Conservation (phyloP, 2,888 invertebrate genomes). For the Nymphalis urticae region DNA sequence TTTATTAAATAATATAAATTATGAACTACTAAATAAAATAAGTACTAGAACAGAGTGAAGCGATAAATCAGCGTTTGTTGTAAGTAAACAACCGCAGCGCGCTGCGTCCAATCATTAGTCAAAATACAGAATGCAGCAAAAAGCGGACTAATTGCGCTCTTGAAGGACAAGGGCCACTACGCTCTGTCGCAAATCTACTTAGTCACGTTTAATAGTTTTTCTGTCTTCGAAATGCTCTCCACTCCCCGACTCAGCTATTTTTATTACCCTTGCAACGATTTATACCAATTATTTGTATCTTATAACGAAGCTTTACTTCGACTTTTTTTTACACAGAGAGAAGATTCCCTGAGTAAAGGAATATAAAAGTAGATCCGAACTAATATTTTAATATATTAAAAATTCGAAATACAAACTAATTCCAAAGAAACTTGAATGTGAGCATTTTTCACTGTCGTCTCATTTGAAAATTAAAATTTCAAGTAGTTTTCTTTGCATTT, state of each 20-base stretch:
- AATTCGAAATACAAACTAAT: slow-evolving; percentile 19
- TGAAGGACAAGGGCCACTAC: slow-evolving; percentile 76
- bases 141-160: slow-evolving; percentile 77
- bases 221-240: slow-evolving; percentile 55
- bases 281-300: slow-evolving; percentile 44
- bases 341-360: background rate
- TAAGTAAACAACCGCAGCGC: slow-evolving; percentile 69
- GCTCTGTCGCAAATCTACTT: slow-evolving; percentile 73
- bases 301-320: slow-evolving; percentile 26
- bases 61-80: slow-evolving; percentile 73
- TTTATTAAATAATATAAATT: slow-evolving; percentile 30
- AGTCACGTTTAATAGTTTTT: slow-evolving; percentile 77
- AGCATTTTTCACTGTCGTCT: slow-evolving; percentile 50
- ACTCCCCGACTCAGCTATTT: slow-evolving; percentile 40
- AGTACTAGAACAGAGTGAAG: slow-evolving; percentile 31
- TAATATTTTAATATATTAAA: slow-evolving; percentile 7
- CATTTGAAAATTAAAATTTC: slow-evolving; percentile 66
- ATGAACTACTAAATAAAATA: slow-evolving; percentile 32
- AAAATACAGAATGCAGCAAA: slow-evolving; percentile 75
- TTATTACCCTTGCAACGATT: slow-evolving; percentile 48
- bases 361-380: background rate
- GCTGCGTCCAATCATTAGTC: slow-evolving; percentile 73
- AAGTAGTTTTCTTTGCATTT: slow-evolving; percentile 62
- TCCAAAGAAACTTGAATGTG: slow-evolving; percentile 21
- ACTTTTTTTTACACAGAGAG: slow-evolving; percentile 1